Evolutionary conservation across 2,113 vertebrate genomes (phyloP).

Genomic region (Lycaon pictus): DNA sequence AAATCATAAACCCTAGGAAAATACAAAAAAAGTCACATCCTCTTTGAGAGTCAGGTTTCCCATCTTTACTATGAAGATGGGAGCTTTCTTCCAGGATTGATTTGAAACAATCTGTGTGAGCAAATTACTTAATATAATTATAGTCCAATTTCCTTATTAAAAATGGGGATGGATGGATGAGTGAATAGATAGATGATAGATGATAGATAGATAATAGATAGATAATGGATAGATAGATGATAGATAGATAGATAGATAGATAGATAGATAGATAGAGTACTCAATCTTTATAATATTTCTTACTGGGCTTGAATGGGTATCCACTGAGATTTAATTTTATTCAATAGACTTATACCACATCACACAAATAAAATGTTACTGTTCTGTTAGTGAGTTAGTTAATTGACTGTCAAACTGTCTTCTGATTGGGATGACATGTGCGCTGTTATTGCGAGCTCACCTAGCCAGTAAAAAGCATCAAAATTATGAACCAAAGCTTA

Average conservation of each 20-base stretch:
- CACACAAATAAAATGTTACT: conserved; percentile 37
- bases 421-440: not conserved
- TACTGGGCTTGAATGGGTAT: not conserved
- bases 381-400: not conserved
- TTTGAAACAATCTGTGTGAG: not conserved
- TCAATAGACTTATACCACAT: not conserved
- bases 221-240: not conserved
- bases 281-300: conserved; percentile 23
- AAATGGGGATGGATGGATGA: not conserved
- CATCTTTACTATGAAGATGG: not conserved
- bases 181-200: not conserved
- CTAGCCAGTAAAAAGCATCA: not conserved
- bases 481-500: not conserved
- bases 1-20: conserved; percentile 17
- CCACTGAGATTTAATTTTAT: not conserved
- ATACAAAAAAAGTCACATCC: conserved; percentile 21
- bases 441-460: not conserved
- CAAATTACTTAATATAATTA: conserved; percentile 29
- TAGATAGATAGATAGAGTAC: not conserved
- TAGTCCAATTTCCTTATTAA: not conserved
- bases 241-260: not conserved
- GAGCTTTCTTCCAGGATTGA: not conserved
- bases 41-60: not conserved
- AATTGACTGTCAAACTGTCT: not conserved
- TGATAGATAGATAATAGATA: not conserved